A percentile compares a stretch with the other conserved stretches of the same genome.
Conservation (phyloP, 1,140 invertebrate genomes). For the Diorhabda carinulata region DNA sequence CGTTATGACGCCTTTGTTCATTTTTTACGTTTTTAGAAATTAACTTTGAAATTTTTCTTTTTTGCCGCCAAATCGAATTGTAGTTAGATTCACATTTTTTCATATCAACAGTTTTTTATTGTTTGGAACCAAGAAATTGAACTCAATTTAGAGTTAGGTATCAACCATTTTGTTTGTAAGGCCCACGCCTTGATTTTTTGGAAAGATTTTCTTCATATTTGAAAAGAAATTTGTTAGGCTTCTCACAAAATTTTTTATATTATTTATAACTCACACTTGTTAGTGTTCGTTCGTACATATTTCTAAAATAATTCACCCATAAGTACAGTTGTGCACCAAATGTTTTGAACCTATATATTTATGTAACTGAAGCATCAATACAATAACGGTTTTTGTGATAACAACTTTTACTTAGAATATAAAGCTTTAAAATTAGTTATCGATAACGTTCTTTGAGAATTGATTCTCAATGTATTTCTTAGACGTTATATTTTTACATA, state of each 20-base stretch:
- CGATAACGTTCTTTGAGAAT: no score
- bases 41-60: conserved; percentile 22
- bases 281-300: no score
- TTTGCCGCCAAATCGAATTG: conserved; percentile 34
- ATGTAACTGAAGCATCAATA: background rate
- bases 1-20: conserved; percentile 32
- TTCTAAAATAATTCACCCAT: no score
- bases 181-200: conserved; percentile 1
- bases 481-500: no score
- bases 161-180: background rate
- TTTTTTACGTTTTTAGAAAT: conserved; percentile 28
- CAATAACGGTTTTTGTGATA: background rate
- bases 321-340: no score
- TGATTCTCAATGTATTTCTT: no score
- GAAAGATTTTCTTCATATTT: background rate
- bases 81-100: background rate
- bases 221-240: background rate
- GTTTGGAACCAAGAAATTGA: background rate
- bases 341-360: background rate
- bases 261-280: background rate
- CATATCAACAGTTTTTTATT: background rate
- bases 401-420: background rate
- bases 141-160: background rate
- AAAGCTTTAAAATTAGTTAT: no score
- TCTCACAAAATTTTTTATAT: background rate